Conservation (phyloP, 2,888 invertebrate species). For the Margaritifera margaritifera region DNA sequence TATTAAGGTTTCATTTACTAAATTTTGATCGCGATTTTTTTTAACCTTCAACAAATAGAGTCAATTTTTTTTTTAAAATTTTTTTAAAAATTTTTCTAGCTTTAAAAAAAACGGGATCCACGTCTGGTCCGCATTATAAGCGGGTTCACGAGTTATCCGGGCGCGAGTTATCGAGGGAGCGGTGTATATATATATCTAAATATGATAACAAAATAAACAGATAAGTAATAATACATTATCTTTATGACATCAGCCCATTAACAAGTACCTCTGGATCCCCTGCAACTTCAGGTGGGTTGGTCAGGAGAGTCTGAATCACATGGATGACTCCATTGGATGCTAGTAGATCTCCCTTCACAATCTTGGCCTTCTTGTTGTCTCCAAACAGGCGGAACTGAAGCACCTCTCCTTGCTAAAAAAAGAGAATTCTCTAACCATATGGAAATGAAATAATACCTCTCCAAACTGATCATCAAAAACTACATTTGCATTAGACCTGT, state of each 20-base stretch:
- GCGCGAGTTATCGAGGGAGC: too few relatives aligned
- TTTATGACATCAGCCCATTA: neutral
- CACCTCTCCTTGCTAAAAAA: conserved; percentile 8
- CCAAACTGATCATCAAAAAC: conserved; percentile 6
- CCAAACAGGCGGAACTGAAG: conserved; percentile 45
- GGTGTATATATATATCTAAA: too few relatives aligned
- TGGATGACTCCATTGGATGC: conserved; percentile 68
- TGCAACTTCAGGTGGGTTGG: conserved; percentile 40
- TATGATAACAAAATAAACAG: too few relatives aligned
- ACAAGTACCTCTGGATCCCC: conserved; percentile 38
- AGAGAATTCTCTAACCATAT: neutral
- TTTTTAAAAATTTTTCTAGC: too few relatives aligned
- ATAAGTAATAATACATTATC: neutral
- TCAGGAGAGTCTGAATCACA: conserved; percentile 55
- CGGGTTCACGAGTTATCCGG: too few relatives aligned
- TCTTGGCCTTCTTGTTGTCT: conserved; percentile 36
- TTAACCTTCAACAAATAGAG: too few relatives aligned
- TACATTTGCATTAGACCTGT: neutral
- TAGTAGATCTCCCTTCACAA: conserved; percentile 47
- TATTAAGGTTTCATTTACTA: too few relatives aligned
- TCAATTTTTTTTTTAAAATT: too few relatives aligned
- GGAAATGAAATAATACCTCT: conserved; percentile 1
- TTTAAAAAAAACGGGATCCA: too few relatives aligned
- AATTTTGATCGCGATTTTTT: too few relatives aligned
- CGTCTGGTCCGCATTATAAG: too few relatives aligned